These are phyloP conservation scores for Clarias gariepinus DNA, from an alignment of 2,113 vertebrate genomes.

Conservation along the genomic window DNA sequence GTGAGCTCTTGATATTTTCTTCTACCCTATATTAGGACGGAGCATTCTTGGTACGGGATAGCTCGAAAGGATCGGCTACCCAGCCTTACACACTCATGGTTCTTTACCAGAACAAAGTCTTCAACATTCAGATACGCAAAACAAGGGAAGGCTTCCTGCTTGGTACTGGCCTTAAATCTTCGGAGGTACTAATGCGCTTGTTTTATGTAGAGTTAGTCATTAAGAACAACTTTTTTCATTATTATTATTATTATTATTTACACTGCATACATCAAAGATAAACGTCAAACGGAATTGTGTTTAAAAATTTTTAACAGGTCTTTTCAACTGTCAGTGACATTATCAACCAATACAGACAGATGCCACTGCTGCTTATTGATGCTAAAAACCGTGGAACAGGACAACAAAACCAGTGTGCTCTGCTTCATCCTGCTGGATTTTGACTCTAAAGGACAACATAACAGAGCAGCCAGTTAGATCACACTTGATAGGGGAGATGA, in stretches of 20 bases:
- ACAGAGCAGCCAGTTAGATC: neutral
- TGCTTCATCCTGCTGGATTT: constrained; percentile 77
- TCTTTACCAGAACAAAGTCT: constrained; percentile 89
- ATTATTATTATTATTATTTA: neutral
- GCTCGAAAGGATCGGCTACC: constrained; percentile 76
- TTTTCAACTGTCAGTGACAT: constrained; percentile 85
- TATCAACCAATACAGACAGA: constrained; percentile 82
- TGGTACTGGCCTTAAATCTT: constrained; percentile 86
- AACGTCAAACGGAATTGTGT: no score
- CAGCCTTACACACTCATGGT: constrained; percentile 96
- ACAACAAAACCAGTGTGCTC: constrained; percentile 85
- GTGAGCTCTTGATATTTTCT: neutral
- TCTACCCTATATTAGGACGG: constrained; percentile 79
- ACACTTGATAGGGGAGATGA: neutral
- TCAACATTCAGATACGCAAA: constrained; percentile 92
- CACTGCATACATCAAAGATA: no score
- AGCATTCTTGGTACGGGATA: constrained; percentile 91
- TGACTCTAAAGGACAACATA: constrained; percentile 23
- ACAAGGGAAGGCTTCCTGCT: constrained; percentile 78
- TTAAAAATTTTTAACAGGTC: constrained; percentile 57
- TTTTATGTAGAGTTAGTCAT: neutral
- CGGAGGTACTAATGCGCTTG: constrained; percentile 77
- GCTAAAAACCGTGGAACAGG: constrained; percentile 82
- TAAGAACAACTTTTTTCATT: neutral
- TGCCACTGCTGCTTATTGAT: constrained; percentile 89